Percentiles rank a stretch among this genome's conserved stretches.
phyloP scores from a whole-genome alignment of 2,797 vertebrate genomes.

The Alexandromys oeconomus region DNA sequence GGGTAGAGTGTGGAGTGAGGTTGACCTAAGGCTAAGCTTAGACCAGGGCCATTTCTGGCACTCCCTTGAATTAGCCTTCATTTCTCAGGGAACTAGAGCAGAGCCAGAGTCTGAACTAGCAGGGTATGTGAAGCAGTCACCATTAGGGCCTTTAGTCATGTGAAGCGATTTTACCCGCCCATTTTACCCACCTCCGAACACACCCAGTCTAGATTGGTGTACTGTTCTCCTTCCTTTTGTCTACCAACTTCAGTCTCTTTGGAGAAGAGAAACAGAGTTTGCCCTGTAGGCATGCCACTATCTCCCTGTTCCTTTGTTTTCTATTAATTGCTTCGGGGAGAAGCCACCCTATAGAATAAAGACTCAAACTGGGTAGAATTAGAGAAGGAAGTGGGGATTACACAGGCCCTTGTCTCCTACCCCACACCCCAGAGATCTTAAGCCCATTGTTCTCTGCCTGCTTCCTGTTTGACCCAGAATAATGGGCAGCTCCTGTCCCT shows the following conservation, averaged over 20 bases:
- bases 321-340: background rate
- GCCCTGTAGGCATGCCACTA: background rate
- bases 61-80: background rate
- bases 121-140: background rate
- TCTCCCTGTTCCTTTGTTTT: background rate
- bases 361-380: background rate
- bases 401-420: background rate
- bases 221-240: background rate
- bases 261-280: background rate
- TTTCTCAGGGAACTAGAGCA: background rate
- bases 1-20: background rate
- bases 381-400: background rate
- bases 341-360: background rate
- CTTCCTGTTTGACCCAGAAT: background rate
- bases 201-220: background rate
- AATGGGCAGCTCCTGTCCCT: background rate
- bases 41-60: background rate
- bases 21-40: background rate
- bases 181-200: background rate
- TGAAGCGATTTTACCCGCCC: background rate
- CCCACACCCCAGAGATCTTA: accelerated
- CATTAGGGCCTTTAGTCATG: background rate
- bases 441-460: background rate
- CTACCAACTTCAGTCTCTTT: background rate
- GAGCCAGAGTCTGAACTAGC: background rate